Evolutionary conservation across 2,113 vertebrate genomes (phyloP).

Genomic region (Syngnathus floridae): DNA sequence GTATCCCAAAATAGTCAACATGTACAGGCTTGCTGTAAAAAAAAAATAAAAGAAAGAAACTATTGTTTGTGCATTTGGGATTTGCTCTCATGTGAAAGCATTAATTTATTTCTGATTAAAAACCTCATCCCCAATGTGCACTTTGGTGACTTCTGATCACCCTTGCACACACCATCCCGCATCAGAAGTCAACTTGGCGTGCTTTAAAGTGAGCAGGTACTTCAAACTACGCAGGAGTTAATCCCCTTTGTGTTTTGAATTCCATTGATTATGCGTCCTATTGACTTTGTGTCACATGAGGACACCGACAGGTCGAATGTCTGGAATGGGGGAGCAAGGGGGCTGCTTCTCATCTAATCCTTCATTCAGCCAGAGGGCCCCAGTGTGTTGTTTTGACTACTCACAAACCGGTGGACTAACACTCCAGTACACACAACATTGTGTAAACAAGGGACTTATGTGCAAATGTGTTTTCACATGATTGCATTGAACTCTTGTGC

Average conservation of each 20-base stretch:
- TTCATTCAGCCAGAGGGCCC: slow-evolving; percentile 38
- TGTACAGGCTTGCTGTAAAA: neutral
- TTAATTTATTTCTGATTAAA: slow-evolving; percentile 40
- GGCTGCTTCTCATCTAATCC: slow-evolving; percentile 48
- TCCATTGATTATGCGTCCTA: slow-evolving; percentile 1
- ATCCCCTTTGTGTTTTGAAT: slow-evolving; percentile 1
- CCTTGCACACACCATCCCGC: slow-evolving; percentile 3
- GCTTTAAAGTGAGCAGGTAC: neutral
- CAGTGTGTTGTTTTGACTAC: slow-evolving; percentile 34
- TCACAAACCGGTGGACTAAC: slow-evolving; percentile 18
- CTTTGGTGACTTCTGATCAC: slow-evolving; percentile 15
- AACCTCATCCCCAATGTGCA: slow-evolving; percentile 28
- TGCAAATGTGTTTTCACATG: neutral
- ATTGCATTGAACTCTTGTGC: neutral
- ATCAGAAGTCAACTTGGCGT: neutral
- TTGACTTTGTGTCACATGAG: slow-evolving; percentile 27
- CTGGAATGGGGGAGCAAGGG: slow-evolving; percentile 5
- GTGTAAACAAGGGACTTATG: slow-evolving; percentile 19
- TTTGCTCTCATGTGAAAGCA: slow-evolving; percentile 34
- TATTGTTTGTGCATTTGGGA: neutral
- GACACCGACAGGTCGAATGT: neutral
- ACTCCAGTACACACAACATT: slow-evolving; percentile 23
- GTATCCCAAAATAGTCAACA: neutral
- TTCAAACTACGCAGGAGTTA: neutral
- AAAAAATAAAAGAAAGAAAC: neutral